These are phyloP conservation scores for Semaprochilodus insignis DNA, from an alignment of 2,797 vertebrate species.

Conservation along the genomic window DNA sequence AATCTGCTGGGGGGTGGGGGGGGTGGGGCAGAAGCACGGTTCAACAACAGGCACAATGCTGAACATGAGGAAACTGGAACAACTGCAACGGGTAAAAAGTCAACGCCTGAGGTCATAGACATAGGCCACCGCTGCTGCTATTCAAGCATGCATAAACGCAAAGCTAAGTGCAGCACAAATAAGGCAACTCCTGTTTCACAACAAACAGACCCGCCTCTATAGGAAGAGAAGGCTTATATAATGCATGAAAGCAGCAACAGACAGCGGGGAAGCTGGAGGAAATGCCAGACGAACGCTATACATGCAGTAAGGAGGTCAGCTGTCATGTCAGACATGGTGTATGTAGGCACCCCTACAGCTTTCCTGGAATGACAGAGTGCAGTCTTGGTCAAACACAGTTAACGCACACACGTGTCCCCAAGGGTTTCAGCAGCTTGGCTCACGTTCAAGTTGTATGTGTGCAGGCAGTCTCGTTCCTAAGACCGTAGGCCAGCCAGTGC, in stretches of 20 bases:
- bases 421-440: constrained; percentile 49
- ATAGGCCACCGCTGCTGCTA: neutral
- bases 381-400: constrained; percentile 47
- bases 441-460: constrained; percentile 24
- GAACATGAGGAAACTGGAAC: constrained; percentile 26
- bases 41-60: constrained; percentile 14
- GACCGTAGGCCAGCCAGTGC: constrained; percentile 22
- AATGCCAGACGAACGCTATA: constrained; percentile 1
- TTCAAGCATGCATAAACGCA: constrained; percentile 46
- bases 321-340: constrained; percentile 45
- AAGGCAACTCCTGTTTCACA: constrained; percentile 44
- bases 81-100: neutral
- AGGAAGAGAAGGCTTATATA: constrained; percentile 43
- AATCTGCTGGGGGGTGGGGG: neutral
- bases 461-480: constrained; percentile 34
- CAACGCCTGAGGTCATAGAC: neutral
- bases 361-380: constrained; percentile 28
- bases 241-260: constrained; percentile 27
- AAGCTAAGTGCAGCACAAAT: constrained; percentile 28
- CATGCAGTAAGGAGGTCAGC: constrained; percentile 44
- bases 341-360: constrained; percentile 27
- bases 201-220: constrained; percentile 41
- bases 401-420: constrained; percentile 39
- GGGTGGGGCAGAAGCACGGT: neutral
- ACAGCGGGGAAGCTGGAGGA: neutral